Conservation (phyloP, 2,888 invertebrate genomes). For the Pseudococcus jackbeardsleyi region DNA sequence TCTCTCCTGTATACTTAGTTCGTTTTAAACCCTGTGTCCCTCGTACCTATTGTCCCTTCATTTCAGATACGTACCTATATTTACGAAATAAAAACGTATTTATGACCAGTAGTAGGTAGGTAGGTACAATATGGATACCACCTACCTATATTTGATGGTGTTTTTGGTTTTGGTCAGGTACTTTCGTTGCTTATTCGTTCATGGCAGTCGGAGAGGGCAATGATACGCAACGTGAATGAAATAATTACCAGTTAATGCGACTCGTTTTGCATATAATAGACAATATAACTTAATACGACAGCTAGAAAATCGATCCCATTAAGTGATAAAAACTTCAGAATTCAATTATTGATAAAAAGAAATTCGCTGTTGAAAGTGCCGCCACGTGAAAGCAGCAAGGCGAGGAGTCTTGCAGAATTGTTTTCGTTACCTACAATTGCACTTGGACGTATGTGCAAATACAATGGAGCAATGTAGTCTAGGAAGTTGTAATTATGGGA, state of each 20-base stretch:
- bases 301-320: slow-evolving; percentile 31
- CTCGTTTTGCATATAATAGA: slow-evolving; percentile 49
- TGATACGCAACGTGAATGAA: slow-evolving; percentile 49
- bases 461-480: neutral
- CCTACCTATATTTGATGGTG: neutral
- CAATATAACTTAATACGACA: slow-evolving; percentile 6
- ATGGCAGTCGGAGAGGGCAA: neutral
- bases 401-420: neutral
- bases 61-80: neutral
- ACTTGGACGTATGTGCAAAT: neutral
- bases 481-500: too few species aligned
- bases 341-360: slow-evolving; percentile 20
- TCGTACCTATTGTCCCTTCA: neutral
- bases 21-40: neutral
- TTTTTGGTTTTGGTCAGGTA: neutral
- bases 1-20: neutral
- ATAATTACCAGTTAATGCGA: slow-evolving; percentile 40
- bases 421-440: neutral
- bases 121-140: neutral
- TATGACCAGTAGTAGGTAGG: neutral
- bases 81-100: neutral
- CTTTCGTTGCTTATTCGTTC: neutral
- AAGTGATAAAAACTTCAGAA: slow-evolving; percentile 24
- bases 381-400: neutral
- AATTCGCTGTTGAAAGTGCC: neutral